These are phyloP conservation scores for Plusia festucae DNA, from an alignment of 2,888 invertebrate genomes.

Conservation along the genomic window DNA sequence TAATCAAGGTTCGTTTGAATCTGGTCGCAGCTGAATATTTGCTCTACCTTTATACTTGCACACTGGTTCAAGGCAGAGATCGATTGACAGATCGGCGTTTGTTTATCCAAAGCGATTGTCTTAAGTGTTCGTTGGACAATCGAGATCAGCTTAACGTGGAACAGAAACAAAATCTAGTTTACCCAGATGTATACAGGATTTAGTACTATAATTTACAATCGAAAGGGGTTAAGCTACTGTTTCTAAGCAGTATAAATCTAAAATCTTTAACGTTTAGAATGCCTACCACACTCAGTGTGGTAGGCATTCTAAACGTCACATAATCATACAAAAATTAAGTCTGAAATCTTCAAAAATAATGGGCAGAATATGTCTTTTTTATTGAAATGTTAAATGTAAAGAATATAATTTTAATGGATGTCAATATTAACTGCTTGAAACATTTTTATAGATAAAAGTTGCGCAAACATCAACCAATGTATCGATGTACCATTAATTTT, in stretches of 20 bases:
- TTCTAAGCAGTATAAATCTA: no score
- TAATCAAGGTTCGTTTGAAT: neutral
- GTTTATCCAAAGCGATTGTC: slow-evolving; percentile 4
- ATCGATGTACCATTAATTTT: slow-evolving; percentile 26
- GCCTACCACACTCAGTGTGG: no score
- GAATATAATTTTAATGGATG: no score
- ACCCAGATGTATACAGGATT: neutral
- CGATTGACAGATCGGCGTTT: slow-evolving; percentile 4
- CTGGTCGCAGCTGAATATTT: neutral
- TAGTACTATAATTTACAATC: neutral
- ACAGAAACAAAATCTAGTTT: slow-evolving; percentile 4
- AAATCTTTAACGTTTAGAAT: no score
- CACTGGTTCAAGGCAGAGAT: neutral
- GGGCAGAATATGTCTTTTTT: no score
- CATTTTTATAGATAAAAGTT: neutral
- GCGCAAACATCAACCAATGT: neutral
- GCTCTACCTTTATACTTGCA: neutral
- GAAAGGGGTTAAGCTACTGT: no score
- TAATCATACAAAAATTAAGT: no score
- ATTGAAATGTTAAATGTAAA: no score
- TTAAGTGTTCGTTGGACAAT: neutral
- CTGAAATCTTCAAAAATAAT: no score
- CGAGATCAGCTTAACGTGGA: neutral
- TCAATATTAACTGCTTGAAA: neutral
- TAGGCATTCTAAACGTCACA: no score